Conservation (phyloP, 2,888 invertebrate species). For the Protula sp. region DNA sequence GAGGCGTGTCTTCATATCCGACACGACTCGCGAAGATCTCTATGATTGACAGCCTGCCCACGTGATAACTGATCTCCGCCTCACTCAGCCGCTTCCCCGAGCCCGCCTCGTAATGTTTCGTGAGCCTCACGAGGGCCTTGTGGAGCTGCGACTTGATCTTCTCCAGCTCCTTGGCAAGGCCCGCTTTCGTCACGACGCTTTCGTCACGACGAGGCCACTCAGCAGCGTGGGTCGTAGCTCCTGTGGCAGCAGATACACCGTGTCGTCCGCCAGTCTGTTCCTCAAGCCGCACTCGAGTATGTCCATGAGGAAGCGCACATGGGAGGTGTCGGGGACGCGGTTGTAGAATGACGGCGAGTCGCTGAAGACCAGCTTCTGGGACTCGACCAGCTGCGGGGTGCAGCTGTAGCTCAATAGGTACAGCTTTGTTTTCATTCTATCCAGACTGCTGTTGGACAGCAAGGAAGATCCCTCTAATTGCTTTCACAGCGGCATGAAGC, state of each 20-base stretch:
- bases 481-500: constrained; percentile 13
- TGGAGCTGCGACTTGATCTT: constrained; percentile 9
- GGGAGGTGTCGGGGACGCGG: constrained; percentile 13
- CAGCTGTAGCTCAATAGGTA: constrained; percentile 21
- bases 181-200: constrained; percentile 2
- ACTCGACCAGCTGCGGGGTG: constrained; percentile 11
- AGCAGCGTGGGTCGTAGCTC: constrained; percentile 22
- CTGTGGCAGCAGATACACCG: constrained; percentile 17
- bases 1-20: constrained; percentile 15
- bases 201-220: constrained; percentile 19
- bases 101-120: constrained; percentile 14
- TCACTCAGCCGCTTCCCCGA: constrained; percentile 15
- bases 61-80: constrained; percentile 3
- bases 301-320: constrained; percentile 18
- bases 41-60: constrained; percentile 19
- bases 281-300: constrained; percentile 16
- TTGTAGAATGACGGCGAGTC: constrained; percentile 24
- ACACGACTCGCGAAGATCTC: constrained; percentile 13
- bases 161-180: constrained; percentile 14
- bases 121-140: constrained; percentile 15
- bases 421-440: constrained; percentile 2
- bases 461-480: constrained; percentile 18
- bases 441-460: constrained; percentile 14
- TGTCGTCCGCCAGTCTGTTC: constrained; percentile 10
- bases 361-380: constrained; percentile 18